Base-by-base conservation (phyloP, 2,888 invertebrate genomes). In the Flabesymbios commensalis region DNA sequence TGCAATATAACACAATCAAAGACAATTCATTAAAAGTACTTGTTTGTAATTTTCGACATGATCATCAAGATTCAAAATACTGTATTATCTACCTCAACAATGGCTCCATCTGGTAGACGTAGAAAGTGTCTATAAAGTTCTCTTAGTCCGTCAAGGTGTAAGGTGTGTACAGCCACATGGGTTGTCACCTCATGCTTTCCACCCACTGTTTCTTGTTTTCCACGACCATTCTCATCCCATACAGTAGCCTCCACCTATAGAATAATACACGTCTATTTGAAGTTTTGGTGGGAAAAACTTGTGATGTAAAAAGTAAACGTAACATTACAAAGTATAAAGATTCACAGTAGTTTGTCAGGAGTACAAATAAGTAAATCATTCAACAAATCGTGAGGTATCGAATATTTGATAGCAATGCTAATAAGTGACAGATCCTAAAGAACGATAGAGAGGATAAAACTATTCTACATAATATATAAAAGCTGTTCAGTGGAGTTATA, bases 91-190 rank as follows among this genome's bases (percentile, higher is more conserved):
- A 80, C 80, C 78, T 80, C 80, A 17, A 78, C 74, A 48, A 80
- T 74, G 36, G 77, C 79, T 3, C 80, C 80, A 69, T 80, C 78
- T 29, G 80, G 80, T 0, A 78, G 74, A 4, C 78, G 61, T 28
- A 80, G 71, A 69, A 78, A 80, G 63, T 80, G 79, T 49, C 80
- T 56, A 65, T 78, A 75, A 10, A 79, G 72, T 61, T 80, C 78
- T 1, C 78, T 63, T 41, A 80, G 74, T 5, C 80, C 80, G 55
- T 80, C 80, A 48, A 80, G 70, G 61, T 79, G 79, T 19, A 80
- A 59, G 5, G 78, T 79, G 70, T 79, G 78, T 33, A 80, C 73
- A 14, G 80, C 76, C 2, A 80, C 74, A 58, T 80, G 80, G 4
- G 78, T 80, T 7, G 80, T 80, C 28, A 79, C 71, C 71, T 80